Percentiles rank a stretch among this genome's conserved stretches.
These are phyloP conservation scores for Aphidius gifuensis DNA, from an alignment of 1,140 invertebrate species.

Conservation along the genomic window DNA sequence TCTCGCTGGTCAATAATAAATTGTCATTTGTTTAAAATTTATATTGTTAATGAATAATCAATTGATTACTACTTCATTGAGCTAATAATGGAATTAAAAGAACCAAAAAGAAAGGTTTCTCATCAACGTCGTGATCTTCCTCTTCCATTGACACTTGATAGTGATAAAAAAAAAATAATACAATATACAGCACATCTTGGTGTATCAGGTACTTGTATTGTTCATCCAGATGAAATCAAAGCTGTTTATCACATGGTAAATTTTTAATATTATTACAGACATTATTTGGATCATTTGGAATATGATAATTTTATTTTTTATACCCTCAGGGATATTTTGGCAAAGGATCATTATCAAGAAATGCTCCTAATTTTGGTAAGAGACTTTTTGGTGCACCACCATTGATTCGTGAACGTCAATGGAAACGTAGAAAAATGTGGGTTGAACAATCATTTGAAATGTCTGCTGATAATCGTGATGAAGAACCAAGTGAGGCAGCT, in stretches of 20 bases:
- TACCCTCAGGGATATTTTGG: constrained; percentile 65
- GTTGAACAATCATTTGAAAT: constrained; percentile 53
- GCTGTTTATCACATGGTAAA: constrained; percentile 62
- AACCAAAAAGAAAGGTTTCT: constrained; percentile 47
- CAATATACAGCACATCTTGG: constrained; percentile 60
- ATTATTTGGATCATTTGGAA: background rate
- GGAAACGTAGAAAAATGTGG: constrained; percentile 58
- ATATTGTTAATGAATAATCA: no score
- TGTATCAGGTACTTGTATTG: constrained; percentile 64
- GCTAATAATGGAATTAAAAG: constrained; percentile 49
- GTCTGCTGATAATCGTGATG: constrained; percentile 1
- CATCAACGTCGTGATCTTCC: constrained; percentile 38
- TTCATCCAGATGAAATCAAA: constrained; percentile 59
- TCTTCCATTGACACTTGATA: constrained; percentile 53
- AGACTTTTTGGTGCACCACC: constrained; percentile 44
- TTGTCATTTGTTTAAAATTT: no score
- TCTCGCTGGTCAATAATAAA: background rate
- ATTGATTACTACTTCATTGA: no score
- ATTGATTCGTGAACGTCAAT: constrained; percentile 59
- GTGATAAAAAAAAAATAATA: constrained; percentile 46
- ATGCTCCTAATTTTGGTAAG: constrained; percentile 57
- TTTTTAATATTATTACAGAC: background rate
- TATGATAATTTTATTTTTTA: constrained; percentile 15
- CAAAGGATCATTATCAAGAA: constrained; percentile 65
- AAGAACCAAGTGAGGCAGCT: background rate